Evolutionary conservation across 2,797 vertebrate species (phyloP).

Genomic region (Xerus rutilus): DNA sequence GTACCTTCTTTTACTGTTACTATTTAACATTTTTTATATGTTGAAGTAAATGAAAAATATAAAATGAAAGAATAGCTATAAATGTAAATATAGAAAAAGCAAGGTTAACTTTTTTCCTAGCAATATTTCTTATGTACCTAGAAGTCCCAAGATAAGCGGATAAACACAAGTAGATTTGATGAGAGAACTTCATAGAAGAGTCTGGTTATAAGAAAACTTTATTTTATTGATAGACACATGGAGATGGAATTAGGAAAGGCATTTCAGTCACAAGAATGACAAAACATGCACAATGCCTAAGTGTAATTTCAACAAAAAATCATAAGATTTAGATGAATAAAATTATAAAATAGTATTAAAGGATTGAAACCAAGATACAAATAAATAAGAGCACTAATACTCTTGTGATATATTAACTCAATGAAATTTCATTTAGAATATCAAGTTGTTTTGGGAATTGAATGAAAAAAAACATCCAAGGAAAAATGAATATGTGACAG

Average conservation of each 20-base stretch:
- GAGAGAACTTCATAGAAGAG: not conserved
- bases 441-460: constrained; percentile 25
- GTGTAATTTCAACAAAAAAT: constrained; percentile 20
- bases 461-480: not conserved
- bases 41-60: not conserved
- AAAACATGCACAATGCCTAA: not conserved
- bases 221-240: not conserved
- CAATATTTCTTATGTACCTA: not conserved
- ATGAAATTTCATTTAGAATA: constrained; percentile 17
- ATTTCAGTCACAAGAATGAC: not conserved
- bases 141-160: not conserved
- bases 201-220: not conserved
- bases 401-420: not conserved
- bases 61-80: constrained; percentile 4
- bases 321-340: not conserved
- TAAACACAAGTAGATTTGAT: not conserved
- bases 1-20: not conserved
- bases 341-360: not conserved
- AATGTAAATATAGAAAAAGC: not conserved
- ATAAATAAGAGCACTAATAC: not conserved
- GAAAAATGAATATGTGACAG: constrained; percentile 15
- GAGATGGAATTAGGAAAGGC: constrained; percentile 10
- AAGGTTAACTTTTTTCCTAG: not conserved
- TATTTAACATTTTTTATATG: not conserved
- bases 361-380: not conserved